Conservation (phyloP, 2,888 invertebrate species). For the Dromius quadrimaculatus region DNA sequence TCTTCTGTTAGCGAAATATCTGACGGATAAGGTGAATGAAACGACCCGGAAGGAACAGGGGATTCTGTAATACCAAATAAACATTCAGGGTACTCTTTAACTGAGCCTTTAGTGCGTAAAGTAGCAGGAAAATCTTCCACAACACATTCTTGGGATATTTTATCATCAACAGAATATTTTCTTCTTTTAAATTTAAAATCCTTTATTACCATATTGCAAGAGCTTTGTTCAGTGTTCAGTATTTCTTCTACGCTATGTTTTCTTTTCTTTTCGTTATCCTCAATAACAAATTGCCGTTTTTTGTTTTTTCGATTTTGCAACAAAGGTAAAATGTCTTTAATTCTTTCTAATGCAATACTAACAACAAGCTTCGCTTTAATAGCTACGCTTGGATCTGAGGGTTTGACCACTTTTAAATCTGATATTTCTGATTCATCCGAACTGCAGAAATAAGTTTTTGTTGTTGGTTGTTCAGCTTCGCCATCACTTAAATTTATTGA, state of each 20-base stretch:
- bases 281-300: slow-evolving; percentile 13
- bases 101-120: slow-evolving; percentile 29
- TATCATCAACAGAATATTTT: neutral
- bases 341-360: slow-evolving; percentile 14
- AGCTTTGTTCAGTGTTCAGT: too few species aligned
- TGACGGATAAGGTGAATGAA: slow-evolving; percentile 45
- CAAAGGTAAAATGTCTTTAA: slow-evolving; percentile 10
- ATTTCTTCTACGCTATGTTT: slow-evolving; percentile 8
- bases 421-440: neutral
- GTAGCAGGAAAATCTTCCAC: slow-evolving; percentile 21
- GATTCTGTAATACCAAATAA: slow-evolving; percentile 43
- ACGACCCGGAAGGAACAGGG: slow-evolving; percentile 30
- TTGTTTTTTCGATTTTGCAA: slow-evolving; percentile 22
- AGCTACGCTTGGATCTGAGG: neutral
- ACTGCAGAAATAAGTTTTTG: slow-evolving; percentile 8
- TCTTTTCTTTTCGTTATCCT: slow-evolving; percentile 7
- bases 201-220: neutral
- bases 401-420: neutral
- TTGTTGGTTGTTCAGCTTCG: slow-evolving; percentile 7
- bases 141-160: slow-evolving; percentile 10
- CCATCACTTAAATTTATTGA: slow-evolving; percentile 26
- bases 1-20: slow-evolving; percentile 45
- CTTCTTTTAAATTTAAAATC: slow-evolving; percentile 17
- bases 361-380: neutral
- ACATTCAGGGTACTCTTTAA: slow-evolving; percentile 47